Percentiles rank a stretch among this genome's conserved stretches.
Conservation (phyloP, 1,140 invertebrate genomes). For the Panagrolaimus sp. region DNA sequence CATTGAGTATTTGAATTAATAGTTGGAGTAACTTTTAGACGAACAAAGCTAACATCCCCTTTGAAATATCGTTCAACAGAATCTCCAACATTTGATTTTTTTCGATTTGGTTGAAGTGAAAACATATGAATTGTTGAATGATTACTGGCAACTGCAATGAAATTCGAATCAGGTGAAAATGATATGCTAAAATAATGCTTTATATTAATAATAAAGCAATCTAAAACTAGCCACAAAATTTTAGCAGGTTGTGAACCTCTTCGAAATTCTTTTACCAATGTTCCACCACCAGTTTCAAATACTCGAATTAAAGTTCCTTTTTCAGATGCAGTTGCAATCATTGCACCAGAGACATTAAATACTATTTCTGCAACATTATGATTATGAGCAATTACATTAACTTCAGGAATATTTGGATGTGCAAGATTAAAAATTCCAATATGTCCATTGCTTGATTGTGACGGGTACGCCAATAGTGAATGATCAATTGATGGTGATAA, state of each 20-base stretch:
- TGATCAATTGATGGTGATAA: neutral
- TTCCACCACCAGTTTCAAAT: constrained; percentile 16
- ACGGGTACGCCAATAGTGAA: constrained; percentile 24
- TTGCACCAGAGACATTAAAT: constrained; percentile 20
- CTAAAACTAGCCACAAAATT: constrained; percentile 27
- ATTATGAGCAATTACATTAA: constrained; percentile 17
- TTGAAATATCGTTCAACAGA: constrained; percentile 11
- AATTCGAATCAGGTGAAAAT: neutral
- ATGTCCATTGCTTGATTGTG: neutral
- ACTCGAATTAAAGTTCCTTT: constrained; percentile 30
- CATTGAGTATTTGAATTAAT: neutral
- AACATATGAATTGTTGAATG: constrained; percentile 5
- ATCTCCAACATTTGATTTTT: neutral
- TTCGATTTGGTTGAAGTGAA: neutral
- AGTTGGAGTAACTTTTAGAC: neutral
- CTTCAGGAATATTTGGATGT: neutral
- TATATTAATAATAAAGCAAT: neutral
- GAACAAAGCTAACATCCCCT: neutral
- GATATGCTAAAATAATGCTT: neutral
- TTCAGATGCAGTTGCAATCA: constrained; percentile 28
- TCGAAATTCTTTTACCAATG: constrained; percentile 25
- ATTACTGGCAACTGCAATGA: neutral
- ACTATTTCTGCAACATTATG: constrained; percentile 5
- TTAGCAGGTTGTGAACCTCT: constrained; percentile 21
- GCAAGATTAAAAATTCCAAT: constrained; percentile 13